Conservation (phyloP, 2,113 vertebrate species). For the Bambusicola thoracicus region DNA sequence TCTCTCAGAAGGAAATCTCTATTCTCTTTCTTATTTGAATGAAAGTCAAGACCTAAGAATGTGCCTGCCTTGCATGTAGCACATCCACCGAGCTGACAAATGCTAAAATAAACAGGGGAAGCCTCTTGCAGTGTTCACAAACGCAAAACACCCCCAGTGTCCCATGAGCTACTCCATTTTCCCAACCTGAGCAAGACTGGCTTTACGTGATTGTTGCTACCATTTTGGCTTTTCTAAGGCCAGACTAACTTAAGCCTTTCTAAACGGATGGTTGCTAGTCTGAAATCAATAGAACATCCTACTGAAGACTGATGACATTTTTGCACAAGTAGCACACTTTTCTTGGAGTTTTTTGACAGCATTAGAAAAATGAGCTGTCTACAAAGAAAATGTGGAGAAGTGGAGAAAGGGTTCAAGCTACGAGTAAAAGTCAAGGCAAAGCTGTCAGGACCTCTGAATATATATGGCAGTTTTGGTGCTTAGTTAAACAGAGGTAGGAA, state of each 20-base stretch:
- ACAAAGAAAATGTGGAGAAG: background rate
- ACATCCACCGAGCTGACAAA: conserved; percentile 1
- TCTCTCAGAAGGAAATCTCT: background rate
- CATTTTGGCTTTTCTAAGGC: background rate
- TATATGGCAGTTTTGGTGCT: background rate
- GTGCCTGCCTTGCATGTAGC: accelerated
- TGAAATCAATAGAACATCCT: conserved; percentile 28
- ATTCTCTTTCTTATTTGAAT: background rate
- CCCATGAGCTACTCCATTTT: background rate
- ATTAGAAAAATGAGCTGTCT: conserved; percentile 5
- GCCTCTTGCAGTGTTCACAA: background rate
- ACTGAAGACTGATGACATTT: background rate
- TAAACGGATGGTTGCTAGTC: background rate
- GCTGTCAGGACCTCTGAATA: background rate
- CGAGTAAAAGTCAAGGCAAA: background rate
- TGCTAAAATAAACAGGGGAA: background rate
- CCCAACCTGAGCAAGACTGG: background rate
- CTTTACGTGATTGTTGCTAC: background rate
- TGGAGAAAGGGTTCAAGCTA: background rate
- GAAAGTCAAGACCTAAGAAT: background rate
- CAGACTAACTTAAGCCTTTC: background rate
- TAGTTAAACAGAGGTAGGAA: background rate
- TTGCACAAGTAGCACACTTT: background rate
- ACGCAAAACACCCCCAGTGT: background rate
- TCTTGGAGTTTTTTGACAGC: background rate